A percentile compares a stretch with the other conserved stretches of the same genome.
Conservation (phyloP, 2,797 vertebrate species). For the Mus minutoides region DNA sequence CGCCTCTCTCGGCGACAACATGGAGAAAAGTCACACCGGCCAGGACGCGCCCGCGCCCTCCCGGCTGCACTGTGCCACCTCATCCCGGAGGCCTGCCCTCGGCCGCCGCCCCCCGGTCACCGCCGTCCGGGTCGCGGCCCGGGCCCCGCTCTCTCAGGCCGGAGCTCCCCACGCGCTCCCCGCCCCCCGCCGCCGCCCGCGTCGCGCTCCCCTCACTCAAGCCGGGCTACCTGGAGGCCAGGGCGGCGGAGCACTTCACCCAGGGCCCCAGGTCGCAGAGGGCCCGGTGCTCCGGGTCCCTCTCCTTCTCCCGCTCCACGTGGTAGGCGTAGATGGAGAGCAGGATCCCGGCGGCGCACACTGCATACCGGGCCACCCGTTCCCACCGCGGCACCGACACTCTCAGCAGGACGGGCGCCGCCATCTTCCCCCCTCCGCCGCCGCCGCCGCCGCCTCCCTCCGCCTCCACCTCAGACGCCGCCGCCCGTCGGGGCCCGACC, state of each 20-base stretch:
- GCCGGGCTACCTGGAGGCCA: slow-evolving; percentile 94
- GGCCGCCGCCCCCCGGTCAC: not conserved
- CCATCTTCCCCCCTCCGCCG: slow-evolving; percentile 94
- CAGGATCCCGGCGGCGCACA: slow-evolving; percentile 95
- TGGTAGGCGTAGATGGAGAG: slow-evolving; percentile 96
- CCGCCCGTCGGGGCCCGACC: slow-evolving; percentile 76
- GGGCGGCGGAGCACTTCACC: slow-evolving; percentile 97
- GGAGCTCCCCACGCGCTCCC: slow-evolving; percentile 55
- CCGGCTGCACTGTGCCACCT: slow-evolving; percentile 61
- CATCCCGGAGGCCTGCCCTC: not conserved
- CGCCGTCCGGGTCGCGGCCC: not conserved
- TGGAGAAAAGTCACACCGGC: slow-evolving; percentile 46
- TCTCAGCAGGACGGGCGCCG: slow-evolving; percentile 98
- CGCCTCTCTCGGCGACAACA: rapidly evolving
- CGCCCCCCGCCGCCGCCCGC: slow-evolving; percentile 53
- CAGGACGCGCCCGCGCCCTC: slow-evolving; percentile 51
- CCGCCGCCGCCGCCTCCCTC: slow-evolving; percentile 80
- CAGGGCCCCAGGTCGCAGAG: slow-evolving; percentile 95
- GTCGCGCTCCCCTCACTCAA: not conserved
- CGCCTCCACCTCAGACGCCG: slow-evolving; percentile 81
- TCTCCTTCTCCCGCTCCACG: slow-evolving; percentile 94
- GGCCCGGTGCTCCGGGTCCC: slow-evolving; percentile 92
- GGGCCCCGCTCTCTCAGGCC: slow-evolving; percentile 20
- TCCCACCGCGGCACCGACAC: slow-evolving; percentile 99
- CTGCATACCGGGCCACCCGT: slow-evolving; percentile 93